Evolutionary conservation across 2,888 invertebrate species (phyloP).

Genomic region (Drosophila meridiana): DNA sequence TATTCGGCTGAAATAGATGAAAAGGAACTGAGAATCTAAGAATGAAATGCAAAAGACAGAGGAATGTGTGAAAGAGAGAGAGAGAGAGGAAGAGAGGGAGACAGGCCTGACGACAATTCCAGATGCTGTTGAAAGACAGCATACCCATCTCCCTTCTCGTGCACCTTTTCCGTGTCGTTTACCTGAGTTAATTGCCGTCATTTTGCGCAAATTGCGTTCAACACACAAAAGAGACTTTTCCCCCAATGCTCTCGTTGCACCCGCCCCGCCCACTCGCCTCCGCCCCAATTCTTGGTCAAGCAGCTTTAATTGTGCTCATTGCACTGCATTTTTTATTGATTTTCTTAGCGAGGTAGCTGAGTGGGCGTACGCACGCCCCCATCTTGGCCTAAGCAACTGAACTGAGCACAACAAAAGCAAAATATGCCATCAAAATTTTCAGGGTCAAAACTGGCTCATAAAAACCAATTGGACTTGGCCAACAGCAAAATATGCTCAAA

Average conservation of each 20-base stretch:
- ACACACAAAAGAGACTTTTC: slow-evolving; percentile 43
- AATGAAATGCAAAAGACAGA: background rate
- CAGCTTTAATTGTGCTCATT: slow-evolving; percentile 44
- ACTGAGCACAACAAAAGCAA: background rate
- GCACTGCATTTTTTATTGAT: slow-evolving; percentile 62
- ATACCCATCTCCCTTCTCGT: background rate
- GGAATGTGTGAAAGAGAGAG: background rate
- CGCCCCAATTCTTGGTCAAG: slow-evolving; percentile 37
- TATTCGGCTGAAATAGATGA: slow-evolving; percentile 26
- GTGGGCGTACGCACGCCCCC: slow-evolving; percentile 12
- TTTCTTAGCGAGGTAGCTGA: slow-evolving; percentile 30
- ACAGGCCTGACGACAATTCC: slow-evolving; percentile 25
- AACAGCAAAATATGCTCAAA: slow-evolving; percentile 13
- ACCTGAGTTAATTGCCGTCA: slow-evolving; percentile 63
- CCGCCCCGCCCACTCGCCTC: background rate
- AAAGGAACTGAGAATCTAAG: slow-evolving; percentile 8
- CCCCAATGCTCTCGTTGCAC: background rate
- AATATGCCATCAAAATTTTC: slow-evolving; percentile 13
- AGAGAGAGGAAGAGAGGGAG: background rate
- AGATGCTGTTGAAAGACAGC: slow-evolving; percentile 24
- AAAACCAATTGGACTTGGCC: slow-evolving; percentile 19
- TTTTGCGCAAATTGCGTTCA: slow-evolving; percentile 68
- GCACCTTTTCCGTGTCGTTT: background rate
- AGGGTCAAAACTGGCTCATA: slow-evolving; percentile 34
- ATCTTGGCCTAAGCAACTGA: background rate